Evolutionary conservation across 2,797 vertebrate species (phyloP), one percentile per base, ranked within the genome.

Genomic region (Zalophus californianus): DNA sequence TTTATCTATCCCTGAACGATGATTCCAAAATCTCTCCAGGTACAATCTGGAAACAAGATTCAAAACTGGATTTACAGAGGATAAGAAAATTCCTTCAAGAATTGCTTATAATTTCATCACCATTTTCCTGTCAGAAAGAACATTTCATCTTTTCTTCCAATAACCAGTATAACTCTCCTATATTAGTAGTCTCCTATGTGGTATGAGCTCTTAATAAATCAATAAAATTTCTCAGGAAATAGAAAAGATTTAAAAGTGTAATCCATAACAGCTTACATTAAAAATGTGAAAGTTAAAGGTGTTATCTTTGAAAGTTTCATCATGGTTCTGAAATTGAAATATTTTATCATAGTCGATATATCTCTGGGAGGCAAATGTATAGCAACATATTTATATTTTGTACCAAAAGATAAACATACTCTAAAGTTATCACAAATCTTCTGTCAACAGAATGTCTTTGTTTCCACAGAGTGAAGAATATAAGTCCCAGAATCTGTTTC

Each of bases 41-140:
- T 35, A 78, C 23, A 92, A 56, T 54, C 27, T 27, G 56, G 27
- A 70, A 85, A 54, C 56, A 44, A 41, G 48, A 89, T 86, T 85
- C 82, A 60, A 82, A 82, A 82, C 13, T 82, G 83, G 87, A 90
- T 88, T 58, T 88, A 56, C 58, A 41, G 52, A 94, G 41, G 41
- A 92, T 78, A 48, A 91, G 62, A 91, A 25, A 68, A 88, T 50
- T 72, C 83, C 89, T 83, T 68, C 54, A 70, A 90, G 60, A 86
- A 21, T 2, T 44, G 27, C 70, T 18, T 13, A 66, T 83, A 94
- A 93, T 88, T 90, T 91, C 62, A 86, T 50, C 83, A 91, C 62
- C 38, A 86, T 96, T 79, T 95, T 73, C 58, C 41, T 58, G 41
- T 78, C 94, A 85, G 41, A 84, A 60, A 96, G 70, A 91, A 85